A percentile compares a stretch with the other conserved stretches of the same genome.
phyloP scores from a whole-genome alignment of 2,797 vertebrate species.

The Mareca strepera region DNA sequence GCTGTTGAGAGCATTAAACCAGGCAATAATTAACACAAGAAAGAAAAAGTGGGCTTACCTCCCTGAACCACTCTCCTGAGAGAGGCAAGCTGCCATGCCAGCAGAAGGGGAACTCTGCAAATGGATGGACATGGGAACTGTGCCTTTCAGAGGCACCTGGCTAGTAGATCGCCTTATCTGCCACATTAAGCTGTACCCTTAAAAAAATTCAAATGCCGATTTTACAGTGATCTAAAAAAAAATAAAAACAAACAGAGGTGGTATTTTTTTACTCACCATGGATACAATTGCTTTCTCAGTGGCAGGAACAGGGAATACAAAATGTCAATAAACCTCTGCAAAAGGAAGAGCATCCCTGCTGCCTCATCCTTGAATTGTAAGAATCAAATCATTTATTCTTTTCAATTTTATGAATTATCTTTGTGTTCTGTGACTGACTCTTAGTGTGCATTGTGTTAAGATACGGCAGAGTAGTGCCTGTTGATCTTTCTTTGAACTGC shows the following conservation, averaged over 20 bases:
- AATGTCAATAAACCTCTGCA: not conserved
- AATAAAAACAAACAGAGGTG: not conserved
- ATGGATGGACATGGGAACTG: not conserved
- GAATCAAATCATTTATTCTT: not conserved
- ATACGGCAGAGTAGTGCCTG: not conserved
- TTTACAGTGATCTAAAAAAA: not conserved
- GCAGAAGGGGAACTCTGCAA: not conserved
- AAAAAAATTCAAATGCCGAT: not conserved
- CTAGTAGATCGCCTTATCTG: not conserved
- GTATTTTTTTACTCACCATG: not conserved
- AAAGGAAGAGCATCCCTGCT: not conserved
- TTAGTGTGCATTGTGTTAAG: not conserved
- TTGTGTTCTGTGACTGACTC: constrained; percentile 8
- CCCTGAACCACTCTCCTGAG: not conserved
- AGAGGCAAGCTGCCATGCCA: not conserved
- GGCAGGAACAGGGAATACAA: not conserved
- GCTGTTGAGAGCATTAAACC: not conserved
- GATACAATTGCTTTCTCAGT: not conserved
- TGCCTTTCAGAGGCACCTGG: not conserved
- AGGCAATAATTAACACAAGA: not conserved
- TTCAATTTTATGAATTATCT: constrained; percentile 30
- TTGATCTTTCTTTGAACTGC: constrained; percentile 35
- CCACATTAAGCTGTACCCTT: not conserved
- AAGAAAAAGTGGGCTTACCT: not conserved
- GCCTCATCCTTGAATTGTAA: constrained; percentile 7